These are phyloP conservation scores for Pentalonia nigronervosa DNA, from an alignment of 1,140 invertebrate genomes.

Conservation along the genomic window DNA sequence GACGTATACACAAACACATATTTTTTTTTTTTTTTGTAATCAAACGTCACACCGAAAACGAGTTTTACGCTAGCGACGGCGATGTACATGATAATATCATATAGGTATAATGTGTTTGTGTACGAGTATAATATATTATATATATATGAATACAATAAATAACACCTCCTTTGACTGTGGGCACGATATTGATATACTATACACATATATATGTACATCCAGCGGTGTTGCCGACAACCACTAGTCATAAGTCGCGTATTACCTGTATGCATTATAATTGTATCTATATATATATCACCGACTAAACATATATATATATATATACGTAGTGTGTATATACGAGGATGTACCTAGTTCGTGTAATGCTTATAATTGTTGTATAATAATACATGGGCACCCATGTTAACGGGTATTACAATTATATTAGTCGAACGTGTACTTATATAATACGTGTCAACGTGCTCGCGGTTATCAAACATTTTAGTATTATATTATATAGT, in stretches of 20 bases:
- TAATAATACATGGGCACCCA: not conserved
- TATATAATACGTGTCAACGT: not conserved
- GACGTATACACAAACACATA: not conserved
- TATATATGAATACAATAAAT: not conserved
- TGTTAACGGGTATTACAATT: not conserved
- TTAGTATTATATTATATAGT: not conserved
- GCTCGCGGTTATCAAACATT: not conserved
- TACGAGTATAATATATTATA: not conserved
- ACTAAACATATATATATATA: not conserved
- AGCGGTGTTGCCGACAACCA: not conserved
- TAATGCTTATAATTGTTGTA: not conserved
- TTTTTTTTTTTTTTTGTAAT: not conserved
- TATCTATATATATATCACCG: not conserved
- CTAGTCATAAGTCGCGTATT: slow-evolving; percentile 3
- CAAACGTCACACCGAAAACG: not conserved
- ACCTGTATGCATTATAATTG: not conserved
- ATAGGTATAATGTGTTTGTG: not conserved
- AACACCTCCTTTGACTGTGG: not conserved
- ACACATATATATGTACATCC: not conserved
- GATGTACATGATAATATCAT: not conserved
- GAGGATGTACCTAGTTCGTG: not conserved
- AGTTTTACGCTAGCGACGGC: not conserved
- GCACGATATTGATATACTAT: not conserved
- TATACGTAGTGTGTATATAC: not conserved
- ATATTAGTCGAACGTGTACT: not conserved